Evolutionary conservation across 2,113 vertebrate species (phyloP).

Genomic region (Tretioscincus oriximinensis): DNA sequence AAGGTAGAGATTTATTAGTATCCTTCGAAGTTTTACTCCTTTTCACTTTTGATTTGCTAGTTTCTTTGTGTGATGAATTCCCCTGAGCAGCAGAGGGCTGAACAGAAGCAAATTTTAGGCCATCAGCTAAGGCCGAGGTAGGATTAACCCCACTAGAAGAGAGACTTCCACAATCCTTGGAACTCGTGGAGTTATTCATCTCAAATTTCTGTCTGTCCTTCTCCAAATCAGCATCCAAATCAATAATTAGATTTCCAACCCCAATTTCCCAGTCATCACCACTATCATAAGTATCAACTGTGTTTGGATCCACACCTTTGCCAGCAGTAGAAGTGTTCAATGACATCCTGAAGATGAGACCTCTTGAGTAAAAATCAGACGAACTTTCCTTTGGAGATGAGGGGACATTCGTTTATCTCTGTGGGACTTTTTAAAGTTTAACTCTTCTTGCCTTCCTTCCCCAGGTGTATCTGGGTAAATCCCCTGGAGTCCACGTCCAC

Average conservation of each 20-base stretch:
- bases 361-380: conserved; percentile 80
- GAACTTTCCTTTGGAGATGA: conserved; percentile 79
- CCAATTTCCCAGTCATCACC: conserved; percentile 89
- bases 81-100: conserved; percentile 86
- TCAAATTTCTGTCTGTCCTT: conserved; percentile 93
- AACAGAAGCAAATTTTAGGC: conserved; percentile 87
- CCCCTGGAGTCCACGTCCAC: conserved; percentile 71
- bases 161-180: conserved; percentile 86
- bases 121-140: conserved; percentile 83
- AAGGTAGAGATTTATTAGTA: conserved; percentile 85
- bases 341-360: conserved; percentile 86
- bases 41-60: conserved; percentile 91
- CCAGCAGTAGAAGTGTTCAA: conserved; percentile 82
- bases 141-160: conserved; percentile 79
- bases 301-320: conserved; percentile 85
- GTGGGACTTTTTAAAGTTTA: conserved; percentile 68
- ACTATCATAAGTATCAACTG: conserved; percentile 87
- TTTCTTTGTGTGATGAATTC: conserved; percentile 86
- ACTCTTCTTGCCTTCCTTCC: conserved; percentile 67
- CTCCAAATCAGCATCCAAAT: conserved; percentile 94
- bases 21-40: conserved; percentile 90
- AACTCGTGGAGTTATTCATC: conserved; percentile 88
- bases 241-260: conserved; percentile 88
- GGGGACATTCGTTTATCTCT: conserved; percentile 86
- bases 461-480: conserved; percentile 65